Evolutionary conservation across 2,797 vertebrate genomes (phyloP), one percentile per base, ranked within the genome.

Genomic region (Orientallactaga sibirica): DNA sequence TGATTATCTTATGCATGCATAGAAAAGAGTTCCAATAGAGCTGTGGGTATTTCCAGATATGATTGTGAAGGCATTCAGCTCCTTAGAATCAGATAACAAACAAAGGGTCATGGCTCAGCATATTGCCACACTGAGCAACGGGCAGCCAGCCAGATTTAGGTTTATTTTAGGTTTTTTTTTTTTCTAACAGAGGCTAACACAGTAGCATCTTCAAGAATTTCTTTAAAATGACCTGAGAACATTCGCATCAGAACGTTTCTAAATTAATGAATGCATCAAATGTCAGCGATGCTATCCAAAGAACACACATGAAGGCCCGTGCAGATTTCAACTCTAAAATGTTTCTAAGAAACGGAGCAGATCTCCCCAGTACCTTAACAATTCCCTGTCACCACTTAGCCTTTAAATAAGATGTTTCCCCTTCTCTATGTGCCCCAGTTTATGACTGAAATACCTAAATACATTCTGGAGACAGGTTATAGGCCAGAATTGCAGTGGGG

Each of bases 1-100:
- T 80, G 68, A 95, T 96, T 95, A 76, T 96, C 84, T 97, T 58
- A 76, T 91, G 29, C 58, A 4, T 67, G n/a, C 82, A 84, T 83
- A 74, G 78, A 41, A 52, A 90, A 91, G 43, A 1, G 1, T 88
- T 95, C 16, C 62, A 74, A 89, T 74, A 62, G 43, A 89, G 66
- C 24, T 84, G 68, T 73, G 61, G 22, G 22, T 82, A 12, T 92
- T 94, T 96, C 85, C 25, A 8, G 70, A 16, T 67, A 83, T 70
- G 82, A 0, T 74, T 95, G 43, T 18, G 88, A 92, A 77, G 82
- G 10, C 52, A 29, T 71, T 93, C 83, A 0, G 41, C 83, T 68
- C 71, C 77, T 37, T 64, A 70, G 62, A 92, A 71, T 64, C n/a
- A 75, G 88, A 88, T 66, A 79, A 83, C 92, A 94, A 83, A 0